Conservation (phyloP, 1,140 invertebrate genomes). For the Anastatus disparis region DNA sequence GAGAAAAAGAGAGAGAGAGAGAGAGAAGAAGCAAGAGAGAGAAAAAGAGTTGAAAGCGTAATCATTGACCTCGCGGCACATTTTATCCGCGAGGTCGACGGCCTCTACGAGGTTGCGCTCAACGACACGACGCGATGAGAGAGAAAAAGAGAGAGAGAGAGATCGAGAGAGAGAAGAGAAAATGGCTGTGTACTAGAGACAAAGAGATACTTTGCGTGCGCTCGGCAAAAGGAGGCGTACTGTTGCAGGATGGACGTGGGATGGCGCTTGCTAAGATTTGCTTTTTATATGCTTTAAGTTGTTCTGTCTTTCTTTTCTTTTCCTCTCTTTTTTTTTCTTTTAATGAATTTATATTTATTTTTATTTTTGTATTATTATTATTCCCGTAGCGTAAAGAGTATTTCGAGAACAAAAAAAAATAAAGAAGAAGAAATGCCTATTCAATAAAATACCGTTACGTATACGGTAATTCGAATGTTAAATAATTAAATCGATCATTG, state of each 20-base stretch:
- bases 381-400: too few species aligned
- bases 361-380: too few species aligned
- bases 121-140: not conserved
- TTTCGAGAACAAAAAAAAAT: too few species aligned
- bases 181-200: conserved; percentile 5
- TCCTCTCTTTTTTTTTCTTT: too few species aligned
- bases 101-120: conserved; percentile 11
- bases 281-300: too few species aligned
- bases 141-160: not conserved
- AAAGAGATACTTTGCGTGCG: conserved; percentile 30
- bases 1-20: not conserved
- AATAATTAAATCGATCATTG: too few species aligned
- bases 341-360: too few species aligned
- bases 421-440: too few species aligned
- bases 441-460: too few species aligned
- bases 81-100: conserved; percentile 38
- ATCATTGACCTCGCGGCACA: conserved; percentile 41
- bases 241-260: not conserved
- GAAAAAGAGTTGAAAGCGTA: conserved; percentile 23
- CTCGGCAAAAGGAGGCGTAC: not conserved
- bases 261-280: too few species aligned
- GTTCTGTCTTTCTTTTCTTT: too few species aligned
- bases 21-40: not conserved
- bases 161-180: not conserved
- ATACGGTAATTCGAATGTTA: too few species aligned